Conservation (phyloP, 1,140 invertebrate genomes). For the Hermetia illucens region DNA sequence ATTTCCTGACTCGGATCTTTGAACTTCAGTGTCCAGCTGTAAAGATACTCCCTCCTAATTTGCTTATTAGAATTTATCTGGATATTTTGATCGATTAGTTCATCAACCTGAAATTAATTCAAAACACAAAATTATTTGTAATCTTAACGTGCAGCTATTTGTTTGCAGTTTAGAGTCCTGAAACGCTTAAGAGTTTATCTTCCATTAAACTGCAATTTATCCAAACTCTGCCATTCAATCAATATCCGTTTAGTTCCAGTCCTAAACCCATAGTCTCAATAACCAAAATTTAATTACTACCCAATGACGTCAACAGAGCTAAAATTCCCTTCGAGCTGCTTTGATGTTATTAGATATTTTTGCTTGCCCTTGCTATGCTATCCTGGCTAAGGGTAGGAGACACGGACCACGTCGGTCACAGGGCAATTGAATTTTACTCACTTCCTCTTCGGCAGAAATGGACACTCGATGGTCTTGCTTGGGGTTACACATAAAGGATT, state of each 20-base stretch:
- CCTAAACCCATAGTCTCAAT: no score
- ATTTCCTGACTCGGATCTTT: conserved; percentile 42
- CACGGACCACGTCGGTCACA: no score
- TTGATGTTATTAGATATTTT: no score
- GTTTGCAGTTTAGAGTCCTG: not conserved
- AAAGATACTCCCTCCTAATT: conserved; percentile 77
- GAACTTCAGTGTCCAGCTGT: conserved; percentile 74
- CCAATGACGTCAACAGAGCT: no score
- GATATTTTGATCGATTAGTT: conserved; percentile 76
- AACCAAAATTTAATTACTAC: no score
- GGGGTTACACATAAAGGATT: conserved; percentile 22
- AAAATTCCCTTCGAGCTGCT: no score
- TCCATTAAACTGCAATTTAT: not conserved
- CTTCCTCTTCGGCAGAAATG: conserved; percentile 25
- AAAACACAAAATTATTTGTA: no score
- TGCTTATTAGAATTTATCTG: conserved; percentile 87
- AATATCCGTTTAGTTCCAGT: no score
- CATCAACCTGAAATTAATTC: conserved; percentile 56
- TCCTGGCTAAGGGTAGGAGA: no score
- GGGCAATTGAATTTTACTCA: conserved; percentile 7
- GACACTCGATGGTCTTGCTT: conserved; percentile 22
- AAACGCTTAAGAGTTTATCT: not conserved
- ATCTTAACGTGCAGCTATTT: not conserved
- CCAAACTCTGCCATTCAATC: no score
- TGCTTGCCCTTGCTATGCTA: no score